Evolutionary conservation across 2,113 vertebrate genomes (phyloP), one percentile per base, ranked within the genome.

Genomic region (Acanthisitta chloris): DNA sequence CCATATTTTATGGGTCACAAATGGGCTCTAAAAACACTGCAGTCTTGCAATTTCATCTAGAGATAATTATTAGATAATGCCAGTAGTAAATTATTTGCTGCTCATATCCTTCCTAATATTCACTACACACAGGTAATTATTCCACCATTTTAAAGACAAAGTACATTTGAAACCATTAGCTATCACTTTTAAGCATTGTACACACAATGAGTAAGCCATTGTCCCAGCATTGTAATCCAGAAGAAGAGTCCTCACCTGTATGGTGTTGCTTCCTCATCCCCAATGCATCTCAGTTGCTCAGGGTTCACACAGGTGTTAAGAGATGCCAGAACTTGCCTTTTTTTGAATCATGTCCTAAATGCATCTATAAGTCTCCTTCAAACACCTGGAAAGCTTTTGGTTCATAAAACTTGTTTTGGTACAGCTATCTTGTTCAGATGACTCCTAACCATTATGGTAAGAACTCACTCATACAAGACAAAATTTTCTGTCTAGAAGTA

Each of bases 1-100:
- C 96, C 74, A 90, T 96, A 96, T 96, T 98, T 98, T 98, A 98
- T 97, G 93, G 94, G 96, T 95, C 98, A 98, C 97, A 88, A 97
- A 97, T 96, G 98, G 77, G 95, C 97, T 97, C 52, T 98, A 97
- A 98, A 98, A 97, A 88, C 86, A 94, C 86, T 95, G 94, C 91
- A 93, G 96, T 97, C 96, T 98, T 97, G 97, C 94, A 97, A 94
- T 98, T 97, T 98, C 97, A 94, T 97, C 97, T 95, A 98, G 89
- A 96, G 93, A 97, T 97, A 96, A 97, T 98, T 97, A 98, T 97
- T 97, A 96, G 88, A 88, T 97, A 97, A 97, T 97, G 64, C 94
- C 79, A 86, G 74, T 85, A 97, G 89, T 98, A 97, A 98, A 98
- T 97, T 97, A 90, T 97, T 97, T 96, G 96, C 94, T 96, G 82